Evolutionary conservation across 2,888 invertebrate species (phyloP).

Genomic region (Gibbula magus): DNA sequence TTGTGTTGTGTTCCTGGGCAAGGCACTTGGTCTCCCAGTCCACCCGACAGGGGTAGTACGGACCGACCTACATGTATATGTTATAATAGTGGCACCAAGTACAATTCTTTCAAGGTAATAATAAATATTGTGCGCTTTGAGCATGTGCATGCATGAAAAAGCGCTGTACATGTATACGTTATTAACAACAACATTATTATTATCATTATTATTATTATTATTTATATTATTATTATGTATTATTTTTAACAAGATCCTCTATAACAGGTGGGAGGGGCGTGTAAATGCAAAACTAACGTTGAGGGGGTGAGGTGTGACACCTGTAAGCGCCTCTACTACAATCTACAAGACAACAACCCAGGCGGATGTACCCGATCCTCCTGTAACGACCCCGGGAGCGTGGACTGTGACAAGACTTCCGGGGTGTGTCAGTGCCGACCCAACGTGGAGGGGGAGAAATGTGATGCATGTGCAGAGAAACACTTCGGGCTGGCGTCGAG

Average conservation of each 20-base stretch:
- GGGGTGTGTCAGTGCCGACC: conserved; percentile 31
- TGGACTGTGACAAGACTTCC: neutral
- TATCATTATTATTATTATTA: too few species aligned
- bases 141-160: too few species aligned
- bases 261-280: conserved; percentile 47
- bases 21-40: too few species aligned
- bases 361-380: conserved; percentile 44
- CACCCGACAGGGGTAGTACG: too few species aligned
- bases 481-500: conserved; percentile 8
- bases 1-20: too few species aligned
- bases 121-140: too few species aligned
- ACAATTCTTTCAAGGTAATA: too few species aligned
- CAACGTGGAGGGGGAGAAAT: conserved; percentile 7
- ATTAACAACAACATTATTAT: too few species aligned
- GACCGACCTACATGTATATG: too few species aligned
- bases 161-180: too few species aligned
- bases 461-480: conserved; percentile 14
- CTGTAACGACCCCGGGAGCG: conserved; percentile 27
- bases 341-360: conserved; percentile 21
- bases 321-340: conserved; percentile 46
- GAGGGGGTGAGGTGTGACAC: conserved; percentile 45
- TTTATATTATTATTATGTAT: too few species aligned
- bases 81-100: too few species aligned
- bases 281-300: conserved; percentile 50
- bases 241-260: neutral